Evolutionary conservation across 2,113 vertebrate genomes (phyloP).

Genomic region (Lipotes vexillifer): DNA sequence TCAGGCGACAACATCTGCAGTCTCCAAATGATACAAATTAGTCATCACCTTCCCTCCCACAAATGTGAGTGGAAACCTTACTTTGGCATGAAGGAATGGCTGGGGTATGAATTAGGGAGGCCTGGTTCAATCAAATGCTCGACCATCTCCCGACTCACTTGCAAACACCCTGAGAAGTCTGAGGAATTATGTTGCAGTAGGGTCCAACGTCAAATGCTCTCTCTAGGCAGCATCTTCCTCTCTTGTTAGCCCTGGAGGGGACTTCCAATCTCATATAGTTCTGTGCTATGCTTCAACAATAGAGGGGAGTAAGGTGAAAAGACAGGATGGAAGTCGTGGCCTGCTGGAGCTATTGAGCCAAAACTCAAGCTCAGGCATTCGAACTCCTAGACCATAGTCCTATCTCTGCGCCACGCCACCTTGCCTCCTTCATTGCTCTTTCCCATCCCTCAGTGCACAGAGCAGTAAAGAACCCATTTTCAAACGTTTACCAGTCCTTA

Average conservation of each 20-base stretch:
- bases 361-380: background rate
- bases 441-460: background rate
- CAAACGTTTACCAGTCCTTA: background rate
- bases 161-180: background rate
- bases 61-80: background rate
- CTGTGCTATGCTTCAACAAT: background rate
- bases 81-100: background rate
- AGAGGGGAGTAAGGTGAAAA: background rate
- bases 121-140: background rate
- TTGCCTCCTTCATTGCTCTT: background rate
- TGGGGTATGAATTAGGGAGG: background rate
- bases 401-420: accelerated
- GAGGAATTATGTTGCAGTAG: background rate
- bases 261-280: background rate
- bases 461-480: background rate
- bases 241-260: background rate
- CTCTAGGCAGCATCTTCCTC: background rate
- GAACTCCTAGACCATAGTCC: background rate
- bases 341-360: background rate
- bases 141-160: background rate
- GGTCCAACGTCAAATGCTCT: background rate
- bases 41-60: background rate
- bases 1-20: background rate
- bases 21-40: background rate
- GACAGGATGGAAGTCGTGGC: background rate